Conservation (phyloP, 2,888 invertebrate species). For the Syrphus vitripennis region DNA sequence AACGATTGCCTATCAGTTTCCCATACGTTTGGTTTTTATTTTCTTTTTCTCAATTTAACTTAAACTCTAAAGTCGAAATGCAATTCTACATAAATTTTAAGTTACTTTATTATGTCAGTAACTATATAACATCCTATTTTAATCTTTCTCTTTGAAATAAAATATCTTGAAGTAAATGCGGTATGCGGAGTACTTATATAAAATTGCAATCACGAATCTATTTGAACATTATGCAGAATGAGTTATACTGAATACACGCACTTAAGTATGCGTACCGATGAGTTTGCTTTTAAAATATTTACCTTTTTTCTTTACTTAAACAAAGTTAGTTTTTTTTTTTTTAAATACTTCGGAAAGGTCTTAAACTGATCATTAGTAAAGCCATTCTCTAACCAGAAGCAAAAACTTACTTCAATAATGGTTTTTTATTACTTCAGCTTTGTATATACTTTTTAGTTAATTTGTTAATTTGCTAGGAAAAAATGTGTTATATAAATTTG, state of each 20-base stretch:
- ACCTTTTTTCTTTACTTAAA: not conserved
- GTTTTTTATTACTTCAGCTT: too few species aligned
- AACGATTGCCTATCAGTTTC: slow-evolving; percentile 71
- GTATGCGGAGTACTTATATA: not conserved
- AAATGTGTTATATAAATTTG: too few species aligned
- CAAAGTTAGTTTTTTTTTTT: not conserved
- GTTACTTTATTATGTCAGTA: slow-evolving; percentile 41
- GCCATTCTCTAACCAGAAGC: too few species aligned
- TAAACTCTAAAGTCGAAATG: slow-evolving; percentile 4
- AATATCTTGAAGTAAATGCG: not conserved
- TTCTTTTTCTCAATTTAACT: not conserved
- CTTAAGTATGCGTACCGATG: not conserved
- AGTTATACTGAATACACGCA: slow-evolving; percentile 8
- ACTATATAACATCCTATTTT: slow-evolving; percentile 30
- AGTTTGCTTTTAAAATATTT: not conserved
- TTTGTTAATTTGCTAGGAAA: too few species aligned
- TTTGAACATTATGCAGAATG: slow-evolving; percentile 7
- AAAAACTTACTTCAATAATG: too few species aligned
- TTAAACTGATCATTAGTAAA: too few species aligned
- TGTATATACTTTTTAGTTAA: too few species aligned
- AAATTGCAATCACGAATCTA: slow-evolving; percentile 24
- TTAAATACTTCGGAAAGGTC: not conserved
- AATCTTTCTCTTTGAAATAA: slow-evolving; percentile 2
- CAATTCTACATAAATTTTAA: slow-evolving; percentile 29
- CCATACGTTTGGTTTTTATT: not conserved